Percentiles rank a stretch among this genome's conserved stretches.
phyloP scores from a whole-genome alignment of 2,888 invertebrate genomes.

The Idaea biselata region DNA sequence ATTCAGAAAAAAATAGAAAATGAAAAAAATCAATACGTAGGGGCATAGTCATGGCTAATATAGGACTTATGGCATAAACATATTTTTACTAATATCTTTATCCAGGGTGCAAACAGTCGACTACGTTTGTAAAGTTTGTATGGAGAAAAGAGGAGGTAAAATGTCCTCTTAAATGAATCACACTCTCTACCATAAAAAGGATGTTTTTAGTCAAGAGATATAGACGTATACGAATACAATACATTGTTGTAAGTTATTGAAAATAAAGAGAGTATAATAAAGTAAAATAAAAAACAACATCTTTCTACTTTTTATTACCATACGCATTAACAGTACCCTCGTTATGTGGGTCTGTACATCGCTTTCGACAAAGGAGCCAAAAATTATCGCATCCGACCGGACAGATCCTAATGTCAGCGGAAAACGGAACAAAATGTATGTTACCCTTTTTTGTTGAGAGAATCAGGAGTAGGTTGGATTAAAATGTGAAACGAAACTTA shows the following conservation, averaged over 20 bases:
- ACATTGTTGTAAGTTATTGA: conserved; percentile 4
- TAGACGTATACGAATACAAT: background rate
- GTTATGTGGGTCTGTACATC: conserved; percentile 37
- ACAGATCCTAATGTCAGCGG: conserved; percentile 36
- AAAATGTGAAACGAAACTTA: background rate
- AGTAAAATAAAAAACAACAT: conserved; percentile 20
- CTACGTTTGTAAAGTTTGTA: no score
- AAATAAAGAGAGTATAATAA: conserved; percentile 6
- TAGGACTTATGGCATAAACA: no score
- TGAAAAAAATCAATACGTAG: no score
- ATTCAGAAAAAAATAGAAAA: no score
- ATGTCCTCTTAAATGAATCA: no score
- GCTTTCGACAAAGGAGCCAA: conserved; percentile 45
- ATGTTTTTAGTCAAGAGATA: background rate
- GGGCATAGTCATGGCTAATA: no score
- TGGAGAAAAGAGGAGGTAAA: background rate
- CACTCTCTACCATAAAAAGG: no score
- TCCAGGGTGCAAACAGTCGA: no score
- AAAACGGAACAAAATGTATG: background rate
- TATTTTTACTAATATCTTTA: no score
- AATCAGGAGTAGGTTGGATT: background rate
- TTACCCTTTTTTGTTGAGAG: background rate
- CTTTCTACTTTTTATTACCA: conserved; percentile 32
- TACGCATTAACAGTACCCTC: conserved; percentile 34
- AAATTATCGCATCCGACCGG: conserved; percentile 55